These are phyloP conservation scores for Dromius quadrimaculatus DNA, from an alignment of 2,888 invertebrate species.

Conservation along the genomic window DNA sequence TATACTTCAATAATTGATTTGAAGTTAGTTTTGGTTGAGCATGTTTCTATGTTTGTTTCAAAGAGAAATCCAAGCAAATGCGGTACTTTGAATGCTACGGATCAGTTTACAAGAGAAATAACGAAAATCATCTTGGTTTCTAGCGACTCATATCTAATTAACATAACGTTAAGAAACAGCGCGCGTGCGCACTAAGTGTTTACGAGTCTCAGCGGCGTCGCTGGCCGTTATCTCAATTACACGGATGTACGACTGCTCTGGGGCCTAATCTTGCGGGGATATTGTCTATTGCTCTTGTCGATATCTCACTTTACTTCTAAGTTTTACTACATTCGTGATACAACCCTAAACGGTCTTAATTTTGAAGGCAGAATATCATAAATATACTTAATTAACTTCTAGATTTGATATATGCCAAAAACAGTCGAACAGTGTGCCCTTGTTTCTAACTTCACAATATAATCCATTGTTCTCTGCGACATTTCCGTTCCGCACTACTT, in stretches of 20 bases:
- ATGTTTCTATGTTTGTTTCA: no score
- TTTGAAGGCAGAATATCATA: no score
- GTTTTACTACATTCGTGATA: no score
- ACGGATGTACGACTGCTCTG: slow-evolving; percentile 24
- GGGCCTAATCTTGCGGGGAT: slow-evolving; percentile 30
- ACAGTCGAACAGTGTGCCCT: no score
- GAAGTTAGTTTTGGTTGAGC: no score
- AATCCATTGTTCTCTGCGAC: not conserved
- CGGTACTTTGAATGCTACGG: not conserved
- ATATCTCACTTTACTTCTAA: no score
- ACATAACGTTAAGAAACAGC: slow-evolving; percentile 20
- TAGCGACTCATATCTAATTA: slow-evolving; percentile 12
- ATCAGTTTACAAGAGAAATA: not conserved
- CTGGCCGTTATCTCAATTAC: slow-evolving; percentile 36
- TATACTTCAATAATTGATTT: no score
- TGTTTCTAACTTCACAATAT: no score
- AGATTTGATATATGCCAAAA: no score
- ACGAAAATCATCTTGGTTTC: slow-evolving; percentile 2
- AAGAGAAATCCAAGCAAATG: not conserved
- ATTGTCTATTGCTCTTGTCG: no score
- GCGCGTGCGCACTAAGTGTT: slow-evolving; percentile 23
- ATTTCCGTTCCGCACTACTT: not conserved
- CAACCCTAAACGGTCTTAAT: no score
- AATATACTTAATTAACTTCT: no score
- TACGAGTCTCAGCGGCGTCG: slow-evolving; percentile 26